Percentiles rank a stretch among this genome's conserved stretches.
Conservation (phyloP, 2,888 invertebrate species). For the Ferrisia virgata region DNA sequence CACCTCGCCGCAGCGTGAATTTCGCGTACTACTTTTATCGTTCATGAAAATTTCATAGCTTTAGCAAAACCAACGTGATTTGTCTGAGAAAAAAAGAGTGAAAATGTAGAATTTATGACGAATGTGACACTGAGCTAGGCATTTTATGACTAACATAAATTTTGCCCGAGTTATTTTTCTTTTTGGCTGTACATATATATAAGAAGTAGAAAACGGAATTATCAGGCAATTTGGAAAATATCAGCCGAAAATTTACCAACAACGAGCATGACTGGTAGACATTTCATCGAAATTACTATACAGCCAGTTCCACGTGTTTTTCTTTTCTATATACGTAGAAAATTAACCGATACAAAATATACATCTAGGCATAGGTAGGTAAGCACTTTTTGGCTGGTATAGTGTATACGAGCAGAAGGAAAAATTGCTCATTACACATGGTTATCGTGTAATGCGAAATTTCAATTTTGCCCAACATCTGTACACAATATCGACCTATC, state of each 20-base stretch:
- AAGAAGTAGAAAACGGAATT: neutral
- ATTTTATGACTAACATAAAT: slow-evolving; percentile 29
- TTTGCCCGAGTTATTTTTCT: neutral
- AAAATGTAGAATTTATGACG: slow-evolving; percentile 34
- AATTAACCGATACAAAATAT: neutral
- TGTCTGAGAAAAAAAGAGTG: slow-evolving; percentile 26
- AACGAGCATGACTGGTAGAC: neutral
- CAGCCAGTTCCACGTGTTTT: neutral
- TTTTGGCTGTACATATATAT: neutral
- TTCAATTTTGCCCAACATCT: neutral
- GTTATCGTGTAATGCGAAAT: neutral
- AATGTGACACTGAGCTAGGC: slow-evolving; percentile 24
- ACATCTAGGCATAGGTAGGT: neutral
- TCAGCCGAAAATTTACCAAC: neutral
- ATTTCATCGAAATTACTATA: neutral
- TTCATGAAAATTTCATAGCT: slow-evolving; percentile 40
- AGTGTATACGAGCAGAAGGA: neutral
- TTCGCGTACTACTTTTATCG: slow-evolving; percentile 31
- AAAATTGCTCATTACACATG: neutral
- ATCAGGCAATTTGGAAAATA: slow-evolving; percentile 27
- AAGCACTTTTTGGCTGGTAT: too few relatives aligned
- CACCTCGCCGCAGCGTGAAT: neutral
- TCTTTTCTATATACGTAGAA: neutral
- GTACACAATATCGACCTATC: neutral
- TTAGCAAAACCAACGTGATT: slow-evolving; percentile 38